A percentile compares a stretch with the other conserved stretches of the same genome.
Evolutionary conservation across 2,888 invertebrate genomes (phyloP).

Genomic region (Cyaniris semiargus): DNA sequence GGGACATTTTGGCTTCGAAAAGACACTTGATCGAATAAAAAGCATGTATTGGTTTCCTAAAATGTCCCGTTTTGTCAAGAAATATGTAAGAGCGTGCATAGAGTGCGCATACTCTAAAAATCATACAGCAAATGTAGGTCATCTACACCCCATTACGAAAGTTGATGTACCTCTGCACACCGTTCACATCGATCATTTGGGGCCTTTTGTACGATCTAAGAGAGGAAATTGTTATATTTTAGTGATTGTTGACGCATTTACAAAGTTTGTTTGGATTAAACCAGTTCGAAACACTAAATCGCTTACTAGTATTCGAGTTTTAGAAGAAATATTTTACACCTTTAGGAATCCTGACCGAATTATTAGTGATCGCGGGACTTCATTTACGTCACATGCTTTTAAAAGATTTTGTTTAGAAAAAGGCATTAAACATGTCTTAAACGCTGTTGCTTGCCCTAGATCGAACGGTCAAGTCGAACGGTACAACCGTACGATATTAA

Average conservation of each 20-base stretch:
- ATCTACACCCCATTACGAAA: not conserved
- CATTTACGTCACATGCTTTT: conserved; percentile 11
- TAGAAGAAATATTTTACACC: conserved; percentile 38
- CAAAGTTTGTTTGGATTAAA: conserved; percentile 34
- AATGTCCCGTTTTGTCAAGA: conserved; percentile 50
- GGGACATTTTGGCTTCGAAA: conserved; percentile 40
- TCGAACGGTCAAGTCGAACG: conserved; percentile 43
- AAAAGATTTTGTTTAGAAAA: conserved; percentile 32
- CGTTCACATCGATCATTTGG: not conserved
- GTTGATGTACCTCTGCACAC: conserved; percentile 33
- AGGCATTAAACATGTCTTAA: conserved; percentile 37
- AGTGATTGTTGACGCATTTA: no score
- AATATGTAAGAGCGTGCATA: conserved; percentile 46
- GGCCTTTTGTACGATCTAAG: not conserved
- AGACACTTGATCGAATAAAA: conserved; percentile 45
- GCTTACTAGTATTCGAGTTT: conserved; percentile 21
- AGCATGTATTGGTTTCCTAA: conserved; percentile 59
- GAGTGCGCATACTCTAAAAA: conserved; percentile 47
- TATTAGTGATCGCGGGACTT: no score
- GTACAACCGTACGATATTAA: conserved; percentile 47
- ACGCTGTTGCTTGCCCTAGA: conserved; percentile 37
- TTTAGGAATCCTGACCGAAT: conserved; percentile 38
- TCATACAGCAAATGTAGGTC: not conserved
- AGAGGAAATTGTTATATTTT: no score
- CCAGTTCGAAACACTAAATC: conserved; percentile 43